Conservation (phyloP, 2,797 vertebrate genomes). For the Malurus leucopterus region DNA sequence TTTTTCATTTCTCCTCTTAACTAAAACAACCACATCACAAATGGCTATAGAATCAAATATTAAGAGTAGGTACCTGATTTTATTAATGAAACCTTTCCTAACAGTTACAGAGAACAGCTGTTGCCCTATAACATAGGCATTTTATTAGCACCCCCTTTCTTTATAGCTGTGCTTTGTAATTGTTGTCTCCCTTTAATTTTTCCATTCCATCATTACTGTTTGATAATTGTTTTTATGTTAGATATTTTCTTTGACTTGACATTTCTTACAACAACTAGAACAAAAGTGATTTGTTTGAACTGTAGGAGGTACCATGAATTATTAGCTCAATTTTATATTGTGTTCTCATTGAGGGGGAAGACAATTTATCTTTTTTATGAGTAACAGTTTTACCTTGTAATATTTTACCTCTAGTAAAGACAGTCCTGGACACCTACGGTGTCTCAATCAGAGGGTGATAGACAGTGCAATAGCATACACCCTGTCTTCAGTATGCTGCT, state of each 20-base stretch:
- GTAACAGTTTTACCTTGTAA: slow-evolving; percentile 64
- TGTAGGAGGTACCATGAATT: slow-evolving; percentile 28
- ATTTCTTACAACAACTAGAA: slow-evolving; percentile 28
- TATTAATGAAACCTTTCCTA: background rate
- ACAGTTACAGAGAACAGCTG: background rate
- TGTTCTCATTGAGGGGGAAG: slow-evolving; percentile 56
- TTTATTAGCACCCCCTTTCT: background rate
- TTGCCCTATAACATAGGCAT: background rate
- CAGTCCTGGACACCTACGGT: slow-evolving; percentile 59
- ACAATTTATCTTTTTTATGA: slow-evolving; percentile 51
- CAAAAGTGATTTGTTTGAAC: slow-evolving; percentile 37
- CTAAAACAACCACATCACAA: background rate
- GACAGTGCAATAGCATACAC: slow-evolving; percentile 54
- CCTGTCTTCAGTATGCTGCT: slow-evolving; percentile 59
- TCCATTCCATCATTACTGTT: background rate
- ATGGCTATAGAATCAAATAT: background rate
- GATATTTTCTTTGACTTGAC: slow-evolving; percentile 13
- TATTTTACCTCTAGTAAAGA: slow-evolving; percentile 57
- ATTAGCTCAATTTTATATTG: slow-evolving; percentile 46
- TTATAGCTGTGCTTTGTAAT: background rate
- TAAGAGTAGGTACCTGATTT: background rate
- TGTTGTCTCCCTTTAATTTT: background rate
- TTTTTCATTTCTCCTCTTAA: background rate
- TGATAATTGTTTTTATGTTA: slow-evolving; percentile 1
- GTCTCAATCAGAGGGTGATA: slow-evolving; percentile 60